A percentile compares a stretch with the other conserved stretches of the same genome.
Conservation (phyloP, 2,113 vertebrate species). For the Noctilio leporinus region DNA sequence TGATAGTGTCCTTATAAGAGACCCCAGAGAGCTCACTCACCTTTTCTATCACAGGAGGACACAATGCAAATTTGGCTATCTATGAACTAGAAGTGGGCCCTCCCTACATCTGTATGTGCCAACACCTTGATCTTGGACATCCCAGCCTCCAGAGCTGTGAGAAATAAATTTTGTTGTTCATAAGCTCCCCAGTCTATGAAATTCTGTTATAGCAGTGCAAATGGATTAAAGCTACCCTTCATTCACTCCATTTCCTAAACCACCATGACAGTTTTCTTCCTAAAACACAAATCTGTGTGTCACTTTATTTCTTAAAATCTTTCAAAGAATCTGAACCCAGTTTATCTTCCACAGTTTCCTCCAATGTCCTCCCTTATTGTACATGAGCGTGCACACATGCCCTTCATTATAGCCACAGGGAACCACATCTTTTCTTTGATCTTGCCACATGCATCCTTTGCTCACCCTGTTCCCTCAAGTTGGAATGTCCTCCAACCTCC, state of each 20-base stretch:
- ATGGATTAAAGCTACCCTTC: background rate
- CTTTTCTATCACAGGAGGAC: background rate
- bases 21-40: background rate
- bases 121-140: background rate
- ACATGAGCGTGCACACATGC: fast-evolving
- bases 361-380: background rate
- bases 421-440: background rate
- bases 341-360: background rate
- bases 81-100: background rate
- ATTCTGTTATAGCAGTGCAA: background rate
- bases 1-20: background rate
- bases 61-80: background rate
- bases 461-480: background rate
- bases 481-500: background rate
- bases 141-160: background rate
- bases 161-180: background rate
- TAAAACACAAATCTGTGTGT: background rate
- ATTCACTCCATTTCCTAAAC: background rate
- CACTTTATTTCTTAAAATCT: background rate
- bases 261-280: background rate
- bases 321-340: background rate
- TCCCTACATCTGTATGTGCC: background rate
- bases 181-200: background rate
- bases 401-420: background rate
- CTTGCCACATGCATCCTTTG: background rate